These are phyloP conservation scores for Ondatra zibethicus DNA, from an alignment of 2,113 vertebrate species.

Conservation along the genomic window DNA sequence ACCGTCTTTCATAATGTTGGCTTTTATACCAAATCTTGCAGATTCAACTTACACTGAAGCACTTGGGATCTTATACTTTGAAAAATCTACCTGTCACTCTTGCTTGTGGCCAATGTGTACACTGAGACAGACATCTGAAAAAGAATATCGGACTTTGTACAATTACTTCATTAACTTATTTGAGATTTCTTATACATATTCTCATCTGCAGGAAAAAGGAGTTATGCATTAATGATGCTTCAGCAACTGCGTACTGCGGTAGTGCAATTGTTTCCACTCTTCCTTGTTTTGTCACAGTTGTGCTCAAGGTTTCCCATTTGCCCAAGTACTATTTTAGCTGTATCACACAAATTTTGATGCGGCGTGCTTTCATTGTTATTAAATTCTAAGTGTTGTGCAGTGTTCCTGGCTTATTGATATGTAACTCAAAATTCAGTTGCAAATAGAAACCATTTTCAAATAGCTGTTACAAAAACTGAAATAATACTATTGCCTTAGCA, in stretches of 20 bases:
- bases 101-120: background rate
- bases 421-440: slow-evolving; percentile 60
- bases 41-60: background rate
- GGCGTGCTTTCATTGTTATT: slow-evolving; percentile 54
- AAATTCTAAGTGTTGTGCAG: slow-evolving; percentile 58
- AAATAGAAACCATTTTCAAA: slow-evolving; percentile 68
- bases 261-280: slow-evolving; percentile 1
- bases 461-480: slow-evolving; percentile 61
- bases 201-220: background rate
- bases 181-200: background rate
- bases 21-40: background rate
- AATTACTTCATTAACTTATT: background rate
- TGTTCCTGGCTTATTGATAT: slow-evolving; percentile 53
- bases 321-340: background rate
- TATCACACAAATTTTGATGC: slow-evolving; percentile 56
- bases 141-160: slow-evolving; percentile 11
- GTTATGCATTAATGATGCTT: background rate
- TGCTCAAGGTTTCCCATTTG: slow-evolving; percentile 42
- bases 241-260: background rate
- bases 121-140: background rate
- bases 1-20: background rate
- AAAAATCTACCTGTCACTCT: background rate
- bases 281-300: slow-evolving; percentile 9
- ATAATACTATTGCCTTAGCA: slow-evolving; percentile 31
- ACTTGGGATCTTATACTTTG: background rate